These are phyloP conservation scores for Pristiophorus japonicus DNA, from an alignment of 2,113 vertebrate species.

Conservation along the genomic window DNA sequence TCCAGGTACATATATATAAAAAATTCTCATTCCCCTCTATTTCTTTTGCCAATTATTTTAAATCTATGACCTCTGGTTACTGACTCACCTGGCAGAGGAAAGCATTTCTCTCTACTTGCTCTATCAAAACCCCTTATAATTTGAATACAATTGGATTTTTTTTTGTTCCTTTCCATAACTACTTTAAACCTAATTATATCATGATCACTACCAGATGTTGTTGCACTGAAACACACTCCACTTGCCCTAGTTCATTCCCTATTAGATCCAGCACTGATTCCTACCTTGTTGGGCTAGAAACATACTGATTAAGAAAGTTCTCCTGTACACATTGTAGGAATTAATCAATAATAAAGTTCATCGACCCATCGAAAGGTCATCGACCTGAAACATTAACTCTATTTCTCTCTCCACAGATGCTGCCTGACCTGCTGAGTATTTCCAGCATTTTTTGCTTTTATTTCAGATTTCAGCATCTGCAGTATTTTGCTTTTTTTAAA, in stretches of 20 bases:
- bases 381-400: too few species aligned
- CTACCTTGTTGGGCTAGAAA: neutral
- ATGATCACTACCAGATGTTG: neutral
- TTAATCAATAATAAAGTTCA: too few species aligned
- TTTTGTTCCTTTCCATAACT: neutral
- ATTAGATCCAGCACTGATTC: neutral
- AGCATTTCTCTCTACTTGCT: neutral
- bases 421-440: too few species aligned
- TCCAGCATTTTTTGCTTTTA: too few species aligned
- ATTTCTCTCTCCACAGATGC: too few species aligned
- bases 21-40: neutral
- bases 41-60: neutral
- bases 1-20: neutral
- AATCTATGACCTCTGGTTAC: too few species aligned
- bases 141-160: neutral
- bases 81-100: neutral
- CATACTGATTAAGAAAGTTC: too few species aligned
- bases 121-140: neutral
- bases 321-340: neutral
- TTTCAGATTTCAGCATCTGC: too few species aligned
- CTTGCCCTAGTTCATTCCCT: neutral
- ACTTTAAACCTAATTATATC: neutral
- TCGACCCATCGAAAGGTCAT: too few species aligned
- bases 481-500: too few species aligned
- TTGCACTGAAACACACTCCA: neutral